Base-by-base conservation (phyloP, 2,888 invertebrate species). In the Rotaria socialis region DNA sequence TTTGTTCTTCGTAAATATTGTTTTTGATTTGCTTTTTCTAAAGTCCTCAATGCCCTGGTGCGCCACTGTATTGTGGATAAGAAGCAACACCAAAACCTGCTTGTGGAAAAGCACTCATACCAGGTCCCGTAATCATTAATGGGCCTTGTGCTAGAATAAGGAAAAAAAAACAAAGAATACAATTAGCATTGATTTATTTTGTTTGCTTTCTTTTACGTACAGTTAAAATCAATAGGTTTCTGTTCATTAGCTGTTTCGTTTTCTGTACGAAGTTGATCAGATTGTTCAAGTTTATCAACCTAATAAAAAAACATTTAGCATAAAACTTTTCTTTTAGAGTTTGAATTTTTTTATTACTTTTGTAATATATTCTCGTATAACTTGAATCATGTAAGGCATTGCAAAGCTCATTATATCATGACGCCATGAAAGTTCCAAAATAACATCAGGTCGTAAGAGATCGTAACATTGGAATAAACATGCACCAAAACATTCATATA, bases 331-430 rank as follows among this genome's bases (percentile, higher is more conserved):
- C 7, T 47, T 47, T 47, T 11, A 52, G 50, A 43, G 16, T 35
- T 27, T 16, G 4, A 35, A 35, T 43, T 47, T 14, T 3, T 0
- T 8, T 80, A 4, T 47, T 80, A 80, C 87, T 75, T 87, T 87
- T 6, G 84, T 84, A 16, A 86, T 86, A 74, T 87, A 87, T 56
- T 88, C 94, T 87, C 93, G 91, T 90, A 94, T 93, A 90, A 96
- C 95, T 93, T 99, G 98, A 90, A 99, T 97, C 91, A 99, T 94
- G 93, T 96, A 99, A 87, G 99, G 99, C 98, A 99, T 99, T 87
- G 98, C 98, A 91, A 96, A 98, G 93, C 99, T 97, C 94, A 96
- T 96, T 90, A 99, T 98, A 91, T 96, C 95, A 92, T 99, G 96
- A 92, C 96, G 94, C 97, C 98, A 98, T 89, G 99, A 96, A 88